Evolutionary conservation across 2,113 vertebrate species (phyloP).

Genomic region (Baryphthengus martii): DNA sequence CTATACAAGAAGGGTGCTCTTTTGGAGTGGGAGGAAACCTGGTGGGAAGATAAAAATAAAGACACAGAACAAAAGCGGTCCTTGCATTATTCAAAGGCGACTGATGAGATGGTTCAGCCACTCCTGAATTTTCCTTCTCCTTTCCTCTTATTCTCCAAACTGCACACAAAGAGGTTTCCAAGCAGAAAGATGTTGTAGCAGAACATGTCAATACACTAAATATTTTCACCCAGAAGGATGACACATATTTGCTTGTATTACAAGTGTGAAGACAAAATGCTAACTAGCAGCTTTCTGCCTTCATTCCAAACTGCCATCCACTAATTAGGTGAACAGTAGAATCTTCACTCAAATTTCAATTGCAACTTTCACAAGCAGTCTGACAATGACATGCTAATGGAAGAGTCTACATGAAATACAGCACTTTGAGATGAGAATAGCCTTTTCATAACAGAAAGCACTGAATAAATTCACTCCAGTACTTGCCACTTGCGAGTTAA

Average conservation of each 20-base stretch:
- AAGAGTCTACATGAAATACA: conserved; percentile 8
- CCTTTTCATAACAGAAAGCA: conserved; percentile 15
- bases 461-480: neutral
- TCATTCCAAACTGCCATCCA: neutral
- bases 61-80: neutral
- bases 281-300: conserved; percentile 10
- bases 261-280: conserved; percentile 12
- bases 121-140: neutral
- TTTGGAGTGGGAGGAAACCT: neutral
- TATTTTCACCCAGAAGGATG: neutral
- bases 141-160: neutral
- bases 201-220: neutral
- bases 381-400: neutral
- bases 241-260: neutral
- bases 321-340: conserved; percentile 33
- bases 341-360: conserved; percentile 18
- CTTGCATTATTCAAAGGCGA: neutral
- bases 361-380: neutral
- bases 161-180: neutral
- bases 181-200: neutral
- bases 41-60: neutral
- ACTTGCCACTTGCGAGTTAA: neutral
- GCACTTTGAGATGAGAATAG: neutral
- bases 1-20: neutral
- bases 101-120: neutral